Conservation (phyloP, 2,113 vertebrate species). For the Geococcyx californianus region DNA sequence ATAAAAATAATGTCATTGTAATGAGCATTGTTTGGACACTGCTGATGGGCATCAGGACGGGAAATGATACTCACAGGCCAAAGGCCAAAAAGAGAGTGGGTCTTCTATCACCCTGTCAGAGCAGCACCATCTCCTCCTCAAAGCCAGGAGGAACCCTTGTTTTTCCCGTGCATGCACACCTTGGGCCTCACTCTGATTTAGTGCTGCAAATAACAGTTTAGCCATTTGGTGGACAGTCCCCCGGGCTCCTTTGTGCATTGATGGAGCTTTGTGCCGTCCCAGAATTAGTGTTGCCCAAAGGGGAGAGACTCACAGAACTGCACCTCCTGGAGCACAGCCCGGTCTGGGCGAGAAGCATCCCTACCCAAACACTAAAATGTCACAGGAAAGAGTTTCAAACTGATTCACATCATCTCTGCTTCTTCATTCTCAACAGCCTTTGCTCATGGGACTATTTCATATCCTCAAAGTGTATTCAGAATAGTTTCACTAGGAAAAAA, state of each 20-base stretch:
- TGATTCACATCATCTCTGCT: rapidly evolving
- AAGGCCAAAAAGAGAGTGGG: not conserved
- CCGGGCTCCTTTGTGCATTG: not conserved
- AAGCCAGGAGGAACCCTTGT: not conserved
- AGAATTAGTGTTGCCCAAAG: not conserved
- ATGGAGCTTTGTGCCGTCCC: not conserved
- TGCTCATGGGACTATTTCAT: not conserved
- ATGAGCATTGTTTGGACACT: not conserved
- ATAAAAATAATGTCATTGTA: not conserved
- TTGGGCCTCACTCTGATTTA: not conserved
- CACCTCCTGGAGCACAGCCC: not conserved
- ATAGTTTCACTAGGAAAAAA: not conserved
- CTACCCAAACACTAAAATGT: not conserved
- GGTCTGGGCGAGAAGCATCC: not conserved
- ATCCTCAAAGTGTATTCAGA: not conserved
- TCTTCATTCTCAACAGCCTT: not conserved
- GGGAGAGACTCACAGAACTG: not conserved
- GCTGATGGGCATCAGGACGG: not conserved
- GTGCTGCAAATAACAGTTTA: not conserved
- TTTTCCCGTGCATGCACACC: not conserved
- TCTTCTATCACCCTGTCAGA: not conserved
- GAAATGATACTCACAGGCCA: not conserved
- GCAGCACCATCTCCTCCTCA: not conserved
- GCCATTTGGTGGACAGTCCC: not conserved
- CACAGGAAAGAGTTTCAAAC: not conserved